These are phyloP conservation scores for Netelia virgata DNA, from an alignment of 2,888 invertebrate species.

Conservation along the genomic window DNA sequence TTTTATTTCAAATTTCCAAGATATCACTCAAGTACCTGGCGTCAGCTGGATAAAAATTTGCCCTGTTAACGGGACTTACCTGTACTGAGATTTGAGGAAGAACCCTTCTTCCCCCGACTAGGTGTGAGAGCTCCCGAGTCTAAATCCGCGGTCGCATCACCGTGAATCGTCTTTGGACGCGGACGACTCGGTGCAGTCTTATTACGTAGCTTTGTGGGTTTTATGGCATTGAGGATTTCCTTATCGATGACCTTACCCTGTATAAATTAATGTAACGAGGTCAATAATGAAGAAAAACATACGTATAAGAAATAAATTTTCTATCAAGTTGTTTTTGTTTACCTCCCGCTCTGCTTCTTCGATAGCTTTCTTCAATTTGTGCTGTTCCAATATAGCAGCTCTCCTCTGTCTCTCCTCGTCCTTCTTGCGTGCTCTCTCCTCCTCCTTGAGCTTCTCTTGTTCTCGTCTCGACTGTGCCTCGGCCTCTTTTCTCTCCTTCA, in stretches of 20 bases:
- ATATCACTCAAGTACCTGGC: slow-evolving; percentile 62
- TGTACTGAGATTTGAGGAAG: slow-evolving; percentile 91
- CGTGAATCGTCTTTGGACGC: slow-evolving; percentile 96
- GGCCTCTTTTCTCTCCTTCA: slow-evolving; percentile 93
- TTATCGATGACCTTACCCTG: slow-evolving; percentile 94
- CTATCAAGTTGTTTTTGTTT: slow-evolving; percentile 68
- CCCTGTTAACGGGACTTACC: slow-evolving; percentile 86
- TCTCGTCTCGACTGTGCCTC: slow-evolving; percentile 92
- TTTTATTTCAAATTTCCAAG: slow-evolving; percentile 67
- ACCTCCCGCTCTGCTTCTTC: slow-evolving; percentile 96
- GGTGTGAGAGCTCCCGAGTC: slow-evolving; percentile 90
- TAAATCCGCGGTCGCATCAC: slow-evolving; percentile 92
- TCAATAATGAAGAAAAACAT: slow-evolving; percentile 8
- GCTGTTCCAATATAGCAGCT: slow-evolving; percentile 95
- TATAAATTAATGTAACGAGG: slow-evolving; percentile 15
- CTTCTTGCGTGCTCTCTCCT: slow-evolving; percentile 90
- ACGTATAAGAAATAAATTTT: slow-evolving; percentile 12
- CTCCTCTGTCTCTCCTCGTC: slow-evolving; percentile 95
- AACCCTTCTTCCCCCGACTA: slow-evolving; percentile 92
- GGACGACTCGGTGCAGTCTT: slow-evolving; percentile 89
- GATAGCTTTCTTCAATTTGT: slow-evolving; percentile 96
- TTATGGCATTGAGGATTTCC: slow-evolving; percentile 88
- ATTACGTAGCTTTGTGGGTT: slow-evolving; percentile 88
- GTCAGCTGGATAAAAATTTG: slow-evolving; percentile 3
- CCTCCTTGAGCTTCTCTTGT: slow-evolving; percentile 91